Conservation (phyloP, 2,113 vertebrate species). For the Pedetes capensis region DNA sequence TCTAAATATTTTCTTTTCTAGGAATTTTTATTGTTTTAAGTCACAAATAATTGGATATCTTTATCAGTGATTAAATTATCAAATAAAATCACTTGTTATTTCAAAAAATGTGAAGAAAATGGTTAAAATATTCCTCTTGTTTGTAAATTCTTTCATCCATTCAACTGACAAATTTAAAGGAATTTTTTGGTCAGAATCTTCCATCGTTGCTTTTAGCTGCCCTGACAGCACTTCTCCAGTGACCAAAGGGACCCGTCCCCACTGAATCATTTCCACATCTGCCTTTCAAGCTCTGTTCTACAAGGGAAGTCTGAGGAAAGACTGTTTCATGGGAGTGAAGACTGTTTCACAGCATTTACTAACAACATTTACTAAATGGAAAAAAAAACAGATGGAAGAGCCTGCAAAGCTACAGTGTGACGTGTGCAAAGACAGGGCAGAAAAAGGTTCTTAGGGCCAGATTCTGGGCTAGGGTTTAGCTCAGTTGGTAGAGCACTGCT, state of each 20-base stretch:
- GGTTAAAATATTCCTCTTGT: background rate
- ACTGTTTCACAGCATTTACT: background rate
- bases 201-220: background rate
- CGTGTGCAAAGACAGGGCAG: accelerated
- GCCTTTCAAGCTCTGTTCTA: background rate
- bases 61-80: too few species aligned
- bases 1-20: background rate
- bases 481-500: too few species aligned
- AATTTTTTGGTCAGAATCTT: background rate
- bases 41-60: accelerated
- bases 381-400: too few species aligned
- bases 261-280: background rate
- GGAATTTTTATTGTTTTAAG: too few species aligned
- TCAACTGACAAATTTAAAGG: background rate
- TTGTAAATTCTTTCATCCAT: background rate
- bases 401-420: too few species aligned
- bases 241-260: background rate
- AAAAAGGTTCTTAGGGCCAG: too few species aligned
- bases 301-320: background rate
- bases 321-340: background rate
- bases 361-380: too few species aligned
- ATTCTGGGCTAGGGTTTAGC: too few species aligned
- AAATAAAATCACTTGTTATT: too few species aligned
- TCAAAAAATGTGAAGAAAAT: accelerated
- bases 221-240: accelerated